phyloP scores from a whole-genome alignment of 2,113 vertebrate species.

The Astatotilapia flaviijosephi region DNA sequence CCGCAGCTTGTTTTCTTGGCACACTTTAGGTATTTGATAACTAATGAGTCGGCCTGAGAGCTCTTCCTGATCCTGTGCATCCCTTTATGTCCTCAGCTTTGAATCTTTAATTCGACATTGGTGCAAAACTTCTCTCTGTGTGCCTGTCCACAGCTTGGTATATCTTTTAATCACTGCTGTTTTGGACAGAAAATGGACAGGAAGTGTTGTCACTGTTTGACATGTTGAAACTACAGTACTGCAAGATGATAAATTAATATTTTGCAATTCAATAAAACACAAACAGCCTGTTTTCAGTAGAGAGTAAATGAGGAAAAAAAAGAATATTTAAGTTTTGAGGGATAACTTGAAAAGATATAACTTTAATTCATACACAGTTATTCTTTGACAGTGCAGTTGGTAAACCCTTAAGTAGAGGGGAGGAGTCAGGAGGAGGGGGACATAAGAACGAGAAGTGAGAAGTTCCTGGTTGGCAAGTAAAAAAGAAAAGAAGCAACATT shows the following conservation, averaged over 20 bases:
- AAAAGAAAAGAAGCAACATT: not conserved
- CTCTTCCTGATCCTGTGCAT: not conserved
- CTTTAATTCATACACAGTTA: not conserved
- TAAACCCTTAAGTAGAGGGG: not conserved
- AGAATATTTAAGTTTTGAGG: not conserved
- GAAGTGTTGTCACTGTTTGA: not conserved
- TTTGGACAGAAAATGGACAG: not conserved
- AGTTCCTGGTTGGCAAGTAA: not conserved
- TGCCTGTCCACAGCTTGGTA: not conserved
- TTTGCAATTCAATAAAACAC: not conserved
- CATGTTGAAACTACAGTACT: not conserved
- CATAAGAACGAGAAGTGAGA: not conserved
- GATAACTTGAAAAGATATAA: not conserved
- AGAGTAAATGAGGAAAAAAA: not conserved
- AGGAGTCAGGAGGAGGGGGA: not conserved
- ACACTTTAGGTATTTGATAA: not conserved
- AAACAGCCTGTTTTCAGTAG: not conserved
- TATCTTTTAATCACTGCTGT: not conserved
- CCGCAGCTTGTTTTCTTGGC: not conserved
- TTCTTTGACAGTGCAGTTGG: not conserved
- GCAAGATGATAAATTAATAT: not conserved
- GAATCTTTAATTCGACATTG: not conserved
- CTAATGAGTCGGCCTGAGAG: fast-evolving
- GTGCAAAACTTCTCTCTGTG: not conserved
- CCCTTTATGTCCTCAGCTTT: not conserved